These are phyloP conservation scores for Charina bottae DNA, from an alignment of 2,113 vertebrate genomes.

Conservation along the genomic window DNA sequence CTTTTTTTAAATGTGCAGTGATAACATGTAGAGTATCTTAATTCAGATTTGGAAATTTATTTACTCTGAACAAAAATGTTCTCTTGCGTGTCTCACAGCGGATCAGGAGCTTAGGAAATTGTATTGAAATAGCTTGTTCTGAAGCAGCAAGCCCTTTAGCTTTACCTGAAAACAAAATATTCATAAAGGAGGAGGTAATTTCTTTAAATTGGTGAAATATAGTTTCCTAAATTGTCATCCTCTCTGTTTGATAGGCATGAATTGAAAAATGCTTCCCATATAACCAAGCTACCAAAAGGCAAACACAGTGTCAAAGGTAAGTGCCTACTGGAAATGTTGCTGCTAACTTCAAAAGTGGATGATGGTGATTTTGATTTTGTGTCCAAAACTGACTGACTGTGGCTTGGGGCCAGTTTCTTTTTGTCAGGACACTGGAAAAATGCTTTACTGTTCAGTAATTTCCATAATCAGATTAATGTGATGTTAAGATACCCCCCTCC, in stretches of 20 bases:
- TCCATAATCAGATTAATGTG: background rate
- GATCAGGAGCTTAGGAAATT: background rate
- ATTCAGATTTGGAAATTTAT: background rate
- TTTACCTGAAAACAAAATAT: background rate
- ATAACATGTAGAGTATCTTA: background rate
- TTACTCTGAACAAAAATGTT: background rate
- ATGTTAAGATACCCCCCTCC: background rate
- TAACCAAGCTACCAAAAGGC: slow-evolving; percentile 94
- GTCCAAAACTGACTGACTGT: background rate
- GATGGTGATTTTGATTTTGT: background rate
- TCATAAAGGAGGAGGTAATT: background rate
- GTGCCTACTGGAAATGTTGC: background rate
- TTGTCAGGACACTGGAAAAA: background rate
- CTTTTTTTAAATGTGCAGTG: background rate
- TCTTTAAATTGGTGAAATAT: background rate
- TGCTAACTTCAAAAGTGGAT: background rate
- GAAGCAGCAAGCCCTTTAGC: background rate
- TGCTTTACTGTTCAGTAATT: background rate
- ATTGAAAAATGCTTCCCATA: slow-evolving; percentile 93
- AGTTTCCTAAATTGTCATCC: slow-evolving; percentile 29
- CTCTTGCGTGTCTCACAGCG: background rate
- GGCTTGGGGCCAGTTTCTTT: background rate
- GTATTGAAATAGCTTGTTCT: background rate
- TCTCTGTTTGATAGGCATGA: slow-evolving; percentile 83
- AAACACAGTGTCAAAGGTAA: slow-evolving; percentile 99